phyloP scores from a whole-genome alignment of 2,113 vertebrate species.

The Neolamprologus ventralis region DNA sequence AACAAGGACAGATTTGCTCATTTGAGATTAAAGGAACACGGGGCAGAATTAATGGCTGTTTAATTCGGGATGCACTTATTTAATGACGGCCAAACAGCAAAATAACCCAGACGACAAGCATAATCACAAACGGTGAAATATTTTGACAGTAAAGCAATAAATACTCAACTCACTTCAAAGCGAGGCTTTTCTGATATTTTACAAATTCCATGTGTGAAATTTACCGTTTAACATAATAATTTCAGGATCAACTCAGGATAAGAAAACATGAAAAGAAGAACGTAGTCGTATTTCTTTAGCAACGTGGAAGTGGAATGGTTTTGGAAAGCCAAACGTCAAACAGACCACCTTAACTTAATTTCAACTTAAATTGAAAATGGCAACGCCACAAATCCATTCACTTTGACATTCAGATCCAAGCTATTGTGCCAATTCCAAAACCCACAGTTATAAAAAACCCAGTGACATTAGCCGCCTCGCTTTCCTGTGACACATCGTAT shows the following conservation, averaged over 20 bases:
- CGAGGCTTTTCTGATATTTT: not conserved
- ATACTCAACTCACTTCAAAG: not conserved
- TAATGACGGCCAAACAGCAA: not conserved
- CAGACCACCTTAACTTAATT: not conserved
- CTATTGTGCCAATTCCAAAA: not conserved
- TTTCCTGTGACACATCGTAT: not conserved
- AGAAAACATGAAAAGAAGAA: not conserved
- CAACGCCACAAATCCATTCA: not conserved
- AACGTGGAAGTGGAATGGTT: rapidly evolving
- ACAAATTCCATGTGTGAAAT: not conserved
- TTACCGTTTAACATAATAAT: not conserved
- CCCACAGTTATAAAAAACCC: not conserved
- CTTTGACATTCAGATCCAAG: not conserved
- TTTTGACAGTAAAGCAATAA: not conserved
- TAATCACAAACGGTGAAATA: not conserved
- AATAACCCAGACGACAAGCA: not conserved
- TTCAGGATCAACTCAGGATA: not conserved
- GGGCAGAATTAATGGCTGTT: conserved; percentile 43
- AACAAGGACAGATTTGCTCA: conserved; percentile 53
- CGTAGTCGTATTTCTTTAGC: not conserved
- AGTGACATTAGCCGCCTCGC: not conserved
- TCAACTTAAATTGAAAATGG: not conserved
- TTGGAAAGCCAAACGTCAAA: not conserved
- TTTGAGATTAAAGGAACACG: conserved; percentile 47
- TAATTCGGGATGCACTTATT: conserved; percentile 34